Percentiles rank a stretch among this genome's conserved stretches.
Conservation (phyloP, 2,797 vertebrate species). For the Hylomyscus alleni region DNA sequence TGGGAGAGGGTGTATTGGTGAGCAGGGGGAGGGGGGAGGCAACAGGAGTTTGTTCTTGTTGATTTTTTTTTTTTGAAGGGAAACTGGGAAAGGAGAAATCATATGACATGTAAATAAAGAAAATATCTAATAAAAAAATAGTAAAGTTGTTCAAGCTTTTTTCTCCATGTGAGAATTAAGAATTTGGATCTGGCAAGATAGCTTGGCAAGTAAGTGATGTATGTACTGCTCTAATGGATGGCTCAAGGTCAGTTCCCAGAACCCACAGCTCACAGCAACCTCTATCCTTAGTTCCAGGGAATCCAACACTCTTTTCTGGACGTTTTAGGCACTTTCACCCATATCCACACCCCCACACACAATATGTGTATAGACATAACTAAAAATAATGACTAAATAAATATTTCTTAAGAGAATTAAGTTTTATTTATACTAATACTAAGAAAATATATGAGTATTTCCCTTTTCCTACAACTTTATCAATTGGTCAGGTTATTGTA, state of each 20-base stretch:
- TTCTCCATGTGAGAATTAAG: not conserved
- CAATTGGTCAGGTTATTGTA: not conserved
- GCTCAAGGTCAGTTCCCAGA: not conserved
- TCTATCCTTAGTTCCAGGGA: not conserved
- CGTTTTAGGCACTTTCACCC: too few species aligned
- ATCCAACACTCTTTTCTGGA: not conserved
- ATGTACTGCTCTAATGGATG: not conserved
- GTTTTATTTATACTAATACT: constrained; percentile 19
- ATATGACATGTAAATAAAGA: too few species aligned
- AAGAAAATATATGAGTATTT: constrained; percentile 45
- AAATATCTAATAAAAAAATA: too few species aligned
- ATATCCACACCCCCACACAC: not conserved
- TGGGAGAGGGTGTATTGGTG: too few species aligned
- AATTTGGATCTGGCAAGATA: not conserved
- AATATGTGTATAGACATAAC: not conserved
- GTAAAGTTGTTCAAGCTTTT: not conserved
- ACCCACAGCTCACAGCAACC: not conserved
- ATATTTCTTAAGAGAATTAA: not conserved
- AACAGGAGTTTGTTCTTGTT: too few species aligned
- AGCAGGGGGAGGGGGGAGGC: too few species aligned
- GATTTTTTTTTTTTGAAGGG: too few species aligned
- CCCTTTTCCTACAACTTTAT: not conserved
- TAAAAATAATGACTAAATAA: not conserved
- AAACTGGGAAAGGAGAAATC: too few species aligned
- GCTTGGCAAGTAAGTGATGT: not conserved